Percentiles rank a stretch among this genome's conserved stretches.
Evolutionary conservation across 2,888 invertebrate genomes (phyloP).

Genomic region (Pachycephus smyrnensis): DNA sequence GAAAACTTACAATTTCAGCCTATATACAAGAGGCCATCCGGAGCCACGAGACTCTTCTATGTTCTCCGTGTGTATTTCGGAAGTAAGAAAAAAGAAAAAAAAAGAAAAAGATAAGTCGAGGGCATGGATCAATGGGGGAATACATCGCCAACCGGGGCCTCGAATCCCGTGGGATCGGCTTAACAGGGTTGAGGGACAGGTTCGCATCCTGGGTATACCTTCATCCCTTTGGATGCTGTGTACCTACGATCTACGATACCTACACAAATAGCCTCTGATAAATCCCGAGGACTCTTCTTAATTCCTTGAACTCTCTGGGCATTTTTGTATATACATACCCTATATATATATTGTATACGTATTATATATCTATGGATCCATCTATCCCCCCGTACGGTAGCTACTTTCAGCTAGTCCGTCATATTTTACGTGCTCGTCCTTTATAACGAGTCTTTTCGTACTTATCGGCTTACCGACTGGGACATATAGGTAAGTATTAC

Average conservation of each 20-base stretch:
- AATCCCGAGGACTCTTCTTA: neutral
- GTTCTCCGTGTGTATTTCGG: neutral
- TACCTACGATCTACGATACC: neutral
- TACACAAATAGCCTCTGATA: neutral
- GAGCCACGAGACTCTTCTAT: neutral
- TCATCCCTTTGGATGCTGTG: neutral
- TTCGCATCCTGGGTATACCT: neutral
- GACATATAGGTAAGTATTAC: neutral
- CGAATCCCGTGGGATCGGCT: constrained; percentile 25
- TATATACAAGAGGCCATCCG: constrained; percentile 11
- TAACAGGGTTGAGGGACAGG: constrained; percentile 17
- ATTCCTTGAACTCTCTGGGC: neutral
- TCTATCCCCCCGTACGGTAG: neutral
- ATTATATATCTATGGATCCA: neutral
- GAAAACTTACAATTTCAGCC: constrained; percentile 47
- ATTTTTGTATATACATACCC: neutral
- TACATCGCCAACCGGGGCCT: neutral
- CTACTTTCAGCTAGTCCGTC: neutral
- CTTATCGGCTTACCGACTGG: neutral
- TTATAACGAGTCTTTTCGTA: neutral
- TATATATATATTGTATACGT: neutral
- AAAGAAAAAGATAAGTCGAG: neutral
- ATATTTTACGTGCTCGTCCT: neutral
- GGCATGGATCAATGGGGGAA: neutral
- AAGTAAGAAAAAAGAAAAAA: too few species aligned